A percentile compares a stretch with the other conserved stretches of the same genome.
These are phyloP conservation scores for Beaufortia kweichowensis DNA, from an alignment of 2,113 vertebrate species.

Conservation along the genomic window DNA sequence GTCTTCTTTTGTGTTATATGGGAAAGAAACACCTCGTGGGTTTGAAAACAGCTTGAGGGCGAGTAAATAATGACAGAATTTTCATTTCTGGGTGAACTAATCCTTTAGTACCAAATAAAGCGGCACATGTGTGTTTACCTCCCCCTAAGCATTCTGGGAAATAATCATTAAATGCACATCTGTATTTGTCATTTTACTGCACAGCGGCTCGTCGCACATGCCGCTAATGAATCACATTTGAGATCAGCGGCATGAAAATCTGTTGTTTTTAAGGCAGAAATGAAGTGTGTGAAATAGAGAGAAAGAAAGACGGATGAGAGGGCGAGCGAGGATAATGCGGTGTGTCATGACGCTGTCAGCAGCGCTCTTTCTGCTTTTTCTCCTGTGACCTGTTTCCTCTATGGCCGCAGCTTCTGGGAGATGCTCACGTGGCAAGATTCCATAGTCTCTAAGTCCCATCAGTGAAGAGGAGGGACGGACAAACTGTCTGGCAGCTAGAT, in stretches of 20 bases:
- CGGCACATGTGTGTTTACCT: not conserved
- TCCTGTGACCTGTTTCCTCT: constrained; percentile 25
- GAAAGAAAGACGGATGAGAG: constrained; percentile 27
- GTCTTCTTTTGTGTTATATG: too few relatives aligned
- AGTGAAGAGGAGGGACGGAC: constrained; percentile 1
- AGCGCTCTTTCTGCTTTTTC: not conserved
- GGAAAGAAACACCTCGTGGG: too few relatives aligned
- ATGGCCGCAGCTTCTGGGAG: constrained; percentile 5
- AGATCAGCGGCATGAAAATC: not conserved
- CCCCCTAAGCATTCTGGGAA: not conserved
- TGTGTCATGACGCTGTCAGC: constrained; percentile 37
- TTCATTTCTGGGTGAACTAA: not conserved
- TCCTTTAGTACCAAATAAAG: not conserved
- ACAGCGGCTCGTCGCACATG: not conserved
- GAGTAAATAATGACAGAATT: not conserved
- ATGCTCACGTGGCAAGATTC: constrained; percentile 30
- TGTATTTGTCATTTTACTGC: constrained; percentile 1
- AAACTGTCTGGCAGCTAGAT: constrained; percentile 37
- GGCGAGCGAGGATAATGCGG: constrained; percentile 23
- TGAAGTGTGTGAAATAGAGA: not conserved
- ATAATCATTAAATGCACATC: constrained; percentile 26
- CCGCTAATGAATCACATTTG: not conserved
- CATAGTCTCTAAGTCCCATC: constrained; percentile 40
- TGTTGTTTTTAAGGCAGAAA: not conserved
- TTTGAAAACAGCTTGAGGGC: too few relatives aligned